Evolutionary conservation across 2,888 invertebrate genomes (phyloP).

Genomic region (Calameuta filiformis): DNA sequence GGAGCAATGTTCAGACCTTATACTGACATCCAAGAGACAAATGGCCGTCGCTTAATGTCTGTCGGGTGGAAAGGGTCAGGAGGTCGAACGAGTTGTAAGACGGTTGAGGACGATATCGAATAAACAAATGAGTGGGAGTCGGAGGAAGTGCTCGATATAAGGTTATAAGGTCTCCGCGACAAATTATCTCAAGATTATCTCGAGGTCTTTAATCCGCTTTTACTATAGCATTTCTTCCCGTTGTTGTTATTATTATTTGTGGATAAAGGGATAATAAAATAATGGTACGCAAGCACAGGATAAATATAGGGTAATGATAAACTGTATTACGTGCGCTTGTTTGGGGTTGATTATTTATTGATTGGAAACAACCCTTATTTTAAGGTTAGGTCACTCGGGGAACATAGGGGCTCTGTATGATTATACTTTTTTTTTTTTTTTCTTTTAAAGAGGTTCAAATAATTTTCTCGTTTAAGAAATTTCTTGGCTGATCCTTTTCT

Average conservation of each 20-base stretch:
- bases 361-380: neutral
- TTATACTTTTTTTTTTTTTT: neutral
- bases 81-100: slow-evolving; percentile 8
- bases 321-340: too few species aligned
- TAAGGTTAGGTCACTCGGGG: neutral
- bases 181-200: slow-evolving; percentile 17
- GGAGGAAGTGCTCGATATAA: slow-evolving; percentile 54
- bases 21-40: neutral
- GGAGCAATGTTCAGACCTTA: neutral
- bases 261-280: neutral
- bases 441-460: neutral
- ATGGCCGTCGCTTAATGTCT: neutral
- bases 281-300: neutral
- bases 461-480: neutral
- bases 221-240: neutral
- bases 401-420: neutral
- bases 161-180: slow-evolving; percentile 52
- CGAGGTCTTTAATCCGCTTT: too few species aligned
- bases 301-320: neutral
- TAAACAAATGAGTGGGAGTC: slow-evolving; percentile 51
- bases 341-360: neutral
- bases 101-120: slow-evolving; percentile 40
- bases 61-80: slow-evolving; percentile 2
- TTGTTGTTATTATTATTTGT: neutral
- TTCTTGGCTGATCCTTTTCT: neutral